These are phyloP conservation scores for Trematocara marginatum DNA, from an alignment of 2,113 vertebrate genomes.

Conservation along the genomic window DNA sequence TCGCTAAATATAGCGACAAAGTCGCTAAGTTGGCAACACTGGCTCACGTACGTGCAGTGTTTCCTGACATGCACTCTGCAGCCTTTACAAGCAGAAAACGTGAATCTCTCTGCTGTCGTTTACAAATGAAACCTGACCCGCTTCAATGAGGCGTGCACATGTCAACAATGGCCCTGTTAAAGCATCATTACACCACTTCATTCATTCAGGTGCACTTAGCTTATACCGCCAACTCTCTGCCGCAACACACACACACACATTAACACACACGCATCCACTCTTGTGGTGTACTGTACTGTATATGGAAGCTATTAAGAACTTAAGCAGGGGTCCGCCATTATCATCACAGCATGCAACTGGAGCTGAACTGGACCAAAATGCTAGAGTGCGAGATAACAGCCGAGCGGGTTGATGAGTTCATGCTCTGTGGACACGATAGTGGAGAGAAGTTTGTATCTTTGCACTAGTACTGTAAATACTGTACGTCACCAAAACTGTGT, in stretches of 20 bases:
- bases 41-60: neutral
- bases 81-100: neutral
- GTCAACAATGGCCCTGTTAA: slow-evolving; percentile 10
- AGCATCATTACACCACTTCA: slow-evolving; percentile 6
- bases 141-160: neutral
- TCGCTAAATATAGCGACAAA: too few relatives aligned
- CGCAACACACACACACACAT: neutral
- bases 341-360: slow-evolving; percentile 10
- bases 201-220: slow-evolving; percentile 33
- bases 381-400: neutral
- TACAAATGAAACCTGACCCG: slow-evolving; percentile 2
- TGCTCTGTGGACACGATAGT: neutral
- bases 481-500: neutral
- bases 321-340: neutral
- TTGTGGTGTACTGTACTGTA: neutral
- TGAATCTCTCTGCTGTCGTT: neutral
- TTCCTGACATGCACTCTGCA: neutral
- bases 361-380: slow-evolving; percentile 15
- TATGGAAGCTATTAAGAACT: slow-evolving; percentile 46
- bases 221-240: neutral
- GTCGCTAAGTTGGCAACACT: too few relatives aligned
- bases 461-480: neutral
- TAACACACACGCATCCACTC: neutral
- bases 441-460: neutral
- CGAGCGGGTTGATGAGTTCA: neutral